Base-by-base conservation (phyloP, 2,797 vertebrate genomes). In the Cryptoblepharus egeriae region DNA sequence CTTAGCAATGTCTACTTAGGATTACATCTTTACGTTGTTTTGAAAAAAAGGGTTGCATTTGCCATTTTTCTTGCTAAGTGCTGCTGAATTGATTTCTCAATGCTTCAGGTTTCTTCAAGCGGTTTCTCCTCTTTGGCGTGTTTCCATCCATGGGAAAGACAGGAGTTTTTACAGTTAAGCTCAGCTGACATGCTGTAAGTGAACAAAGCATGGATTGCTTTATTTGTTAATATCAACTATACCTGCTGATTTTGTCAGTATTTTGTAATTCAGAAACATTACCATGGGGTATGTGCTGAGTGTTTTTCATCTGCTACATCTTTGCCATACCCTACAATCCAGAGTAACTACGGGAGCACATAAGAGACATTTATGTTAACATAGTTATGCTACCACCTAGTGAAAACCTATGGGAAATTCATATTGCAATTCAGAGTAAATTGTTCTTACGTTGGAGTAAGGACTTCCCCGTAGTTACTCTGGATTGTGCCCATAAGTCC, bases 91-190 rank as follows among this genome's bases (percentile, higher is more conserved):
- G 69, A 2, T 2, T 83, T 58, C 15, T 75, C 8, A 3, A 58
- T 73, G 39, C 6, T 32, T 80, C 37, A 2, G 2, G 3, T 73
- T 69, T 42, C 68, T 79, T 74, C 39, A 49, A 30, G 63, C 4
- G 4, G 15, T 18, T 28, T 60, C 79, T 79, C 78, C 26, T 80
- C 1, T 3, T 10, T 75, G 49, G 60, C 57, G 0, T 49, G 11
- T 75, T 75, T 84, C 61, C 2, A 16, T 64, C 67, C 13, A n/a
- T 32, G 32, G 16, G 57, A 35, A 79, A 71, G 22, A 2, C 24
- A 42, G 15, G 61, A 81, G 80, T 83, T 70, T 81, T 52, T 24
- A 42, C 22, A 22, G 57, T 65, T 65, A 32, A 32, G 16, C 70
- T 71, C 24, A 16, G 35, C 37, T 28, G 28, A 52, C 49, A 18